phyloP scores from a whole-genome alignment of 1,140 invertebrate species.

The Bombus waltoni region DNA sequence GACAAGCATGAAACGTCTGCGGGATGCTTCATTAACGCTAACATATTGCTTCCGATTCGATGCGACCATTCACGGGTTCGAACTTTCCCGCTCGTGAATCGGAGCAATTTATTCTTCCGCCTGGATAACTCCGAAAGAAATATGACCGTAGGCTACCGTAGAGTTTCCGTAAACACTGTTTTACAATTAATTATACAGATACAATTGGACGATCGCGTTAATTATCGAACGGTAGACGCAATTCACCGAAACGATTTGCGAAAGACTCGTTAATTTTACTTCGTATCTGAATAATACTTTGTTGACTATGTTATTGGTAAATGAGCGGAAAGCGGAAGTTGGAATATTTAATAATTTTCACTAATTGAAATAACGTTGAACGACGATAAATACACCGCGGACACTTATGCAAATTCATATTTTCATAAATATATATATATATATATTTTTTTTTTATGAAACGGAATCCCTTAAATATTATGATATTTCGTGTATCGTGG shows the following conservation, averaged over 20 bases:
- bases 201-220: not conserved
- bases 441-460: too few relatives aligned
- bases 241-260: not conserved
- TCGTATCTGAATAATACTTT: not conserved
- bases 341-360: too few relatives aligned
- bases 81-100: slow-evolving; percentile 7
- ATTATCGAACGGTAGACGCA: not conserved
- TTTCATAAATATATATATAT: not conserved
- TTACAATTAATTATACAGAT: slow-evolving; percentile 13
- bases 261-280: not conserved
- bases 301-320: not conserved
- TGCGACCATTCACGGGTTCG: not conserved
- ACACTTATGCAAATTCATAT: not conserved
- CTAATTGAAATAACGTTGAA: too few relatives aligned
- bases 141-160: not conserved
- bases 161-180: not conserved
- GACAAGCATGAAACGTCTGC: slow-evolving; percentile 36
- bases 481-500: not conserved
- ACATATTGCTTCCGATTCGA: slow-evolving; percentile 37
- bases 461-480: not conserved
- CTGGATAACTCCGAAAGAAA: slow-evolving; percentile 29
- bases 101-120: slow-evolving; percentile 24
- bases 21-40: slow-evolving; percentile 53
- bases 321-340: too few relatives aligned
- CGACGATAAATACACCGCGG: not conserved